phyloP scores from a whole-genome alignment of 2,797 vertebrate species.

The Catharus ustulatus region DNA sequence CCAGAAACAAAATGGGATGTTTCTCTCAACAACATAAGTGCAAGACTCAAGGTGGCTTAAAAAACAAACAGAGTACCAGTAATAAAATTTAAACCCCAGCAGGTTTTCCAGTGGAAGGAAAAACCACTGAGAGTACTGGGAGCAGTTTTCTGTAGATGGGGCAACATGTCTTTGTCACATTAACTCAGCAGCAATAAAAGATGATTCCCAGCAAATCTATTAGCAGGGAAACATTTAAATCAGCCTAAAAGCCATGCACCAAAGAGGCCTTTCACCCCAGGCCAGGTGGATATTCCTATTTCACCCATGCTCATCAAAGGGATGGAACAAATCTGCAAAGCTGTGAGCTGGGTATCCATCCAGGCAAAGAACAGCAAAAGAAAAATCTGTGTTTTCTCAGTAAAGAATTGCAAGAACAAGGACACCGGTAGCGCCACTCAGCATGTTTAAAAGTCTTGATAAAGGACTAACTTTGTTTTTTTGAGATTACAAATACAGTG shows the following conservation, averaged over 20 bases:
- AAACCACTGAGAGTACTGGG: background rate
- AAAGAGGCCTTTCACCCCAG: background rate
- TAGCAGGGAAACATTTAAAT: background rate
- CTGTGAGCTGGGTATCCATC: background rate
- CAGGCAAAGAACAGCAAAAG: background rate
- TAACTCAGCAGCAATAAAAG: background rate
- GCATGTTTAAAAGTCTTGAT: background rate
- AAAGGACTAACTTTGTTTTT: background rate
- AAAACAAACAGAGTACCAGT: background rate
- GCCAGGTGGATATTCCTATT: background rate
- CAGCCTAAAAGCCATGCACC: background rate
- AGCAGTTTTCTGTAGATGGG: background rate
- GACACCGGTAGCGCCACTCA: background rate
- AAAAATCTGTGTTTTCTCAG: background rate
- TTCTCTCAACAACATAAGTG: background rate
- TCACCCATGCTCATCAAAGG: background rate
- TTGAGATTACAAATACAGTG: background rate
- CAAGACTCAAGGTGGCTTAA: background rate
- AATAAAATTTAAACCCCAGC: background rate
- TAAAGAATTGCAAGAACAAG: background rate
- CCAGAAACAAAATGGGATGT: background rate
- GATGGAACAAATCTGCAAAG: background rate
- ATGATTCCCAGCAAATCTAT: background rate
- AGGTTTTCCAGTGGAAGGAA: background rate
- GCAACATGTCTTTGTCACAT: rapidly evolving